These are phyloP conservation scores for Clarias platycephalus DNA, from an alignment of 2,797 vertebrate genomes.

Conservation along the genomic window DNA sequence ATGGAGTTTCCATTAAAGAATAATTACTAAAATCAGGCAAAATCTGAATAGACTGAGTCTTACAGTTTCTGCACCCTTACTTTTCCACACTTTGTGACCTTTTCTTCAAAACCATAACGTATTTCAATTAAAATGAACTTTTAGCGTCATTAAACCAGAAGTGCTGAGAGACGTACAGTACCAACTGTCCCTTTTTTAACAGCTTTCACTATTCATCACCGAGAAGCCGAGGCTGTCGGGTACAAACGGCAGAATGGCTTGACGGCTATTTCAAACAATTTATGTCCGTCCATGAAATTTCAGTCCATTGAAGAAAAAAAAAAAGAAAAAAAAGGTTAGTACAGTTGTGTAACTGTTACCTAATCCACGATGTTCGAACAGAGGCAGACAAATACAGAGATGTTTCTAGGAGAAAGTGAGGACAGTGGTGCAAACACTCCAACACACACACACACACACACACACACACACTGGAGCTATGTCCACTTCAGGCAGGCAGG, in stretches of 20 bases:
- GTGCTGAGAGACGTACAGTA: not conserved
- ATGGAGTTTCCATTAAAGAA: too few relatives aligned
- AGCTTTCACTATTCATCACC: not conserved
- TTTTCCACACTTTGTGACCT: not conserved
- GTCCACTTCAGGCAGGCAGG: not conserved
- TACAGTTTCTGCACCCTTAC: not conserved
- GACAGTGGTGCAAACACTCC: not conserved
- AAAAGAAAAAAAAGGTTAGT: not conserved
- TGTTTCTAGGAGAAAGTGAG: not conserved
- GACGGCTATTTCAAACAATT: not conserved
- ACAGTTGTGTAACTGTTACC: slow-evolving; percentile 36
- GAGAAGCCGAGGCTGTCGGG: not conserved
- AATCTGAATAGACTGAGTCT: too few relatives aligned
- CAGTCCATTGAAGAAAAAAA: not conserved
- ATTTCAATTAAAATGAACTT: not conserved
- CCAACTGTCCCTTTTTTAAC: not conserved
- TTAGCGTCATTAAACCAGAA: not conserved
- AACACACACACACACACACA: too few relatives aligned
- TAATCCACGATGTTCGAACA: slow-evolving; percentile 9
- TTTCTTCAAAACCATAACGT: not conserved
- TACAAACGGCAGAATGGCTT: not conserved
- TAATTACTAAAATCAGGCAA: too few relatives aligned
- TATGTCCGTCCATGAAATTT: not conserved
- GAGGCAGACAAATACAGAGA: not conserved
- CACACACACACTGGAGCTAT: not conserved